These are phyloP conservation scores for Eristalis tenax DNA, from an alignment of 2,888 invertebrate genomes.

Conservation along the genomic window DNA sequence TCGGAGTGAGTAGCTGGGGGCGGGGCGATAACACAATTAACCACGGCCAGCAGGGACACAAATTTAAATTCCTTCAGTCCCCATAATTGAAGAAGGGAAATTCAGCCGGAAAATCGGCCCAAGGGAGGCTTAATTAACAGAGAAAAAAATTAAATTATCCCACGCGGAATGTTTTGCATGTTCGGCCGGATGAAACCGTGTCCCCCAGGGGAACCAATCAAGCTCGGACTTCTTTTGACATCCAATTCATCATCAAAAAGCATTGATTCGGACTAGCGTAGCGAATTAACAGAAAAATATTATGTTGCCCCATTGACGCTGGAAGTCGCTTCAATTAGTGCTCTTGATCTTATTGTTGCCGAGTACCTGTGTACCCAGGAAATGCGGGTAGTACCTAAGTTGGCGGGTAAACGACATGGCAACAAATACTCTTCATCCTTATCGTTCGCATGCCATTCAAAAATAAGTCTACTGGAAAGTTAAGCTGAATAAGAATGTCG, in stretches of 20 bases:
- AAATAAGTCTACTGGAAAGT: no score
- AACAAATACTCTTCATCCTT: no score
- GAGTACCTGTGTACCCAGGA: no score
- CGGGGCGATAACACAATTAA: conserved; percentile 2
- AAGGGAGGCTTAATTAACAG: background rate
- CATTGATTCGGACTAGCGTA: background rate
- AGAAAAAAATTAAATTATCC: background rate
- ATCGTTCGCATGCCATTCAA: no score
- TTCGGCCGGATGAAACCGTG: background rate
- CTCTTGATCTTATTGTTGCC: no score
- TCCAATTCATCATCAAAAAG: background rate
- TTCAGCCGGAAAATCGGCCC: background rate
- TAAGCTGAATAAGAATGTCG: no score
- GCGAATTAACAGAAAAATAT: no score
- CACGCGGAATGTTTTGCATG: background rate
- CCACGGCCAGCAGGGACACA: background rate
- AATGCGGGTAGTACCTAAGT: no score
- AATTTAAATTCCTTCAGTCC: background rate
- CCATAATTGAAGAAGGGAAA: background rate
- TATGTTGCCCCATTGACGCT: background rate
- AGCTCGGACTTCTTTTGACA: background rate
- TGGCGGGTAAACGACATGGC: no score
- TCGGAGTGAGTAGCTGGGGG: background rate
- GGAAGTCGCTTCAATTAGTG: background rate
- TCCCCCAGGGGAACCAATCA: background rate